Evolutionary conservation across 1,140 invertebrate genomes (phyloP).

Genomic region (Vanessa atalanta): DNA sequence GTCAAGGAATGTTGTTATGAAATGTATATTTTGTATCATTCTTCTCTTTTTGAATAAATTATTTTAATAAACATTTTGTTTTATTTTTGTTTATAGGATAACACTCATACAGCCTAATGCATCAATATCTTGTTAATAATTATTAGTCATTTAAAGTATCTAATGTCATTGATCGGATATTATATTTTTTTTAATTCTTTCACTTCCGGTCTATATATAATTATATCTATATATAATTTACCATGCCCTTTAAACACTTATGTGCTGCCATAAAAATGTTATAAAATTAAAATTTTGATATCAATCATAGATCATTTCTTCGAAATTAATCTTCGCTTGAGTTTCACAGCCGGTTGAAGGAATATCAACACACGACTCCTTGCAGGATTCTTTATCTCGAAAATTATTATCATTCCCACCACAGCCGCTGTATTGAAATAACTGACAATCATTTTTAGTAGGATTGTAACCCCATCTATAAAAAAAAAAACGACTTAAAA

Average conservation of each 20-base stretch:
- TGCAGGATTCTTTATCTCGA: slow-evolving; percentile 17
- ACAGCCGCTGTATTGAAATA: slow-evolving; percentile 39
- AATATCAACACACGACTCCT: slow-evolving; percentile 14
- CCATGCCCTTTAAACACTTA: background rate
- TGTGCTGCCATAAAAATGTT: background rate
- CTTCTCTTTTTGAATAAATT: too few relatives aligned
- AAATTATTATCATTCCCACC: slow-evolving; percentile 45
- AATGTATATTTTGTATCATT: too few relatives aligned
- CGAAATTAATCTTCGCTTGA: slow-evolving; percentile 24
- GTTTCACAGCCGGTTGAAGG: slow-evolving; percentile 29
- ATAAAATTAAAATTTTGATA: background rate
- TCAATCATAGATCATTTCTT: slow-evolving; percentile 7
- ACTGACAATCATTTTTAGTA: slow-evolving; percentile 17
- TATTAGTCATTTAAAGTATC: too few relatives aligned
- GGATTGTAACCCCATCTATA: slow-evolving; percentile 40
- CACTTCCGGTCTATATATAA: too few relatives aligned
- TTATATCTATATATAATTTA: too few relatives aligned
- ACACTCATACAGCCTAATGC: too few relatives aligned
- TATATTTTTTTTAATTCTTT: too few relatives aligned
- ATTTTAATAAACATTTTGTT: too few relatives aligned
- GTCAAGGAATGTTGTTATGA: too few relatives aligned
- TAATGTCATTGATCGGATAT: too few relatives aligned
- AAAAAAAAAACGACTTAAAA: background rate
- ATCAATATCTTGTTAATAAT: too few relatives aligned
- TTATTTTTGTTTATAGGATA: too few relatives aligned